Conservation (phyloP, 2,888 invertebrate species). For the Ochropleura plecta region DNA sequence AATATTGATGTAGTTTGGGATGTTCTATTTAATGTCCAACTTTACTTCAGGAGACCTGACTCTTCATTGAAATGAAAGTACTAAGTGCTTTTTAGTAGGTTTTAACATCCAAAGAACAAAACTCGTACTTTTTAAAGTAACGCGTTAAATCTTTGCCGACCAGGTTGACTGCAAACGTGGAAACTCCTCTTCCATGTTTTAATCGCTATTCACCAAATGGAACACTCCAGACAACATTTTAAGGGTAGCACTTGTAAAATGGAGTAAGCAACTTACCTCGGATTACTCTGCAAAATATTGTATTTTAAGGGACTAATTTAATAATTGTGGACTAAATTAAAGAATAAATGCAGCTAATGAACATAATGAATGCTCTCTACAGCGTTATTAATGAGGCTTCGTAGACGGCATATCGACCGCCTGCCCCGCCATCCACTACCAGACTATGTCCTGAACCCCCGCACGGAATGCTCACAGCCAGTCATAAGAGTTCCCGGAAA, state of each 20-base stretch:
- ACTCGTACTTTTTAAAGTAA: background rate
- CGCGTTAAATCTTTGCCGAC: background rate
- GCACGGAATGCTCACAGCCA: slow-evolving; percentile 11
- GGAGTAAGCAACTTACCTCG: slow-evolving; percentile 25
- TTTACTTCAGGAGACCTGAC: background rate
- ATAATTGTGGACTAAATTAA: slow-evolving; percentile 34
- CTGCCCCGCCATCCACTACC: slow-evolving; percentile 7
- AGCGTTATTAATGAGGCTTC: slow-evolving; percentile 68
- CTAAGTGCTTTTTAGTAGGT: background rate
- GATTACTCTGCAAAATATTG: slow-evolving; percentile 29
- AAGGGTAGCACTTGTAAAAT: slow-evolving; percentile 21
- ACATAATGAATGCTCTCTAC: slow-evolving; percentile 70
- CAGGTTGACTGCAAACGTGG: slow-evolving; percentile 16
- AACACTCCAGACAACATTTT: slow-evolving; percentile 28
- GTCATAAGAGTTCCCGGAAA: slow-evolving; percentile 11
- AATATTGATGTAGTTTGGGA: background rate
- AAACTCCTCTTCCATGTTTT: slow-evolving; percentile 36
- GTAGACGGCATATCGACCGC: slow-evolving; percentile 60
- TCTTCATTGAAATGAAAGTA: background rate
- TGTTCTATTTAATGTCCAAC: background rate
- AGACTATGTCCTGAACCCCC: slow-evolving; percentile 3
- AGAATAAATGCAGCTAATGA: slow-evolving; percentile 64
- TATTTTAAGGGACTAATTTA: slow-evolving; percentile 33
- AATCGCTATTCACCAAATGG: slow-evolving; percentile 36
- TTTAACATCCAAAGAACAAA: background rate